Conservation (phyloP, 37 sponge, comb jelly and placozoan species). For the Mnemiopsis leidyi region DNA sequence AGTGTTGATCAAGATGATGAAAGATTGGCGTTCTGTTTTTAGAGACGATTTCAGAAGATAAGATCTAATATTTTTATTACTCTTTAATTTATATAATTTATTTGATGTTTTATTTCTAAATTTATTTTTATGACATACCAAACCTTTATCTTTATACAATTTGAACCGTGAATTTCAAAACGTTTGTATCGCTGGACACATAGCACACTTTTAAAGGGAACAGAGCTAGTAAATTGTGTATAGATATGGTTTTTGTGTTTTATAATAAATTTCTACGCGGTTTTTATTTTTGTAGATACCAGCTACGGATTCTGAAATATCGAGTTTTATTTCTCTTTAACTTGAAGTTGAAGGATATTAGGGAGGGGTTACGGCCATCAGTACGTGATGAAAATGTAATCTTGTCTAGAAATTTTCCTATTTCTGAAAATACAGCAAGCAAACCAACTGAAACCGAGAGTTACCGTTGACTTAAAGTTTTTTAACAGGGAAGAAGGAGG, state of each 20-base stretch:
- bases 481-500: too few species aligned
- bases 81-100: conserved; percentile 35
- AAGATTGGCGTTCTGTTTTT: neutral
- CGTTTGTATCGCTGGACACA: neutral
- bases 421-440: too few species aligned
- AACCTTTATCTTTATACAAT: conserved; percentile 29
- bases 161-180: neutral
- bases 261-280: neutral
- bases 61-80: neutral
- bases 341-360: too few species aligned
- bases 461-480: too few species aligned
- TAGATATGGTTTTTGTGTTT: conserved; percentile 18
- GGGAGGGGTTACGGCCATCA: too few species aligned
- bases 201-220: neutral
- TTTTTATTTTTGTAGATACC: neutral
- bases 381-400: too few species aligned
- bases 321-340: too few species aligned
- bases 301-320: neutral
- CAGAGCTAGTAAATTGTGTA: neutral
- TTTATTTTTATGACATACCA: neutral
- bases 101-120: conserved; percentile 28
- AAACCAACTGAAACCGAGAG: too few species aligned
- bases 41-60: neutral
- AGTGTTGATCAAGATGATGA: neutral
- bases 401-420: too few species aligned